Evolutionary conservation across 2,797 vertebrate species (phyloP).

Genomic region (Hypotaenidia okinawae): DNA sequence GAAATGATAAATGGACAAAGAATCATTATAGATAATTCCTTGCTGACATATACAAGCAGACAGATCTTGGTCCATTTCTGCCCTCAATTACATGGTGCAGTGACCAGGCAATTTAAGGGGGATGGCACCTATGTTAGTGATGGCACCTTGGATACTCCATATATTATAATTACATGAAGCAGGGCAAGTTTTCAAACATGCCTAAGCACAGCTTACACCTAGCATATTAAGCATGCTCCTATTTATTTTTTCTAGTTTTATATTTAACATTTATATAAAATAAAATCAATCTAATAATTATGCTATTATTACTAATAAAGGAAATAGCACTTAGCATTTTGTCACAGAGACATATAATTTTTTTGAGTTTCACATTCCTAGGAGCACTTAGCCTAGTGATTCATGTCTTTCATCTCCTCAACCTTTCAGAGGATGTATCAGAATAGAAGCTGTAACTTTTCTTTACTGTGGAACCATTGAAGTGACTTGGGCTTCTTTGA

Average conservation of each 20-base stretch:
- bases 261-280: not conserved
- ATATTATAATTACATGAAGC: not conserved
- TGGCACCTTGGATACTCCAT: not conserved
- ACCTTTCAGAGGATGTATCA: not conserved
- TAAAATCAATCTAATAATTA: not conserved
- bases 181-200: not conserved
- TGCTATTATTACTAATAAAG: not conserved
- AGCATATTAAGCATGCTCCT: not conserved
- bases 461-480: not conserved
- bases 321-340: not conserved
- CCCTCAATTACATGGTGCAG: constrained; percentile 4
- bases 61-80: not conserved
- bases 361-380: not conserved
- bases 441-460: not conserved
- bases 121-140: not conserved
- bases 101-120: not conserved
- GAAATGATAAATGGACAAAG: constrained; percentile 3
- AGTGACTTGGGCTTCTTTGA: not conserved
- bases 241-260: not conserved
- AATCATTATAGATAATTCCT: constrained; percentile 25
- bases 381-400: not conserved
- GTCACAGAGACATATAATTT: not conserved
- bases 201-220: not conserved
- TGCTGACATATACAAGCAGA: not conserved
- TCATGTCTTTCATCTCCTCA: not conserved